Percentiles rank a stretch among this genome's conserved stretches.
Conservation (phyloP, 2,888 invertebrate genomes). For the Gryllus longicercus region DNA sequence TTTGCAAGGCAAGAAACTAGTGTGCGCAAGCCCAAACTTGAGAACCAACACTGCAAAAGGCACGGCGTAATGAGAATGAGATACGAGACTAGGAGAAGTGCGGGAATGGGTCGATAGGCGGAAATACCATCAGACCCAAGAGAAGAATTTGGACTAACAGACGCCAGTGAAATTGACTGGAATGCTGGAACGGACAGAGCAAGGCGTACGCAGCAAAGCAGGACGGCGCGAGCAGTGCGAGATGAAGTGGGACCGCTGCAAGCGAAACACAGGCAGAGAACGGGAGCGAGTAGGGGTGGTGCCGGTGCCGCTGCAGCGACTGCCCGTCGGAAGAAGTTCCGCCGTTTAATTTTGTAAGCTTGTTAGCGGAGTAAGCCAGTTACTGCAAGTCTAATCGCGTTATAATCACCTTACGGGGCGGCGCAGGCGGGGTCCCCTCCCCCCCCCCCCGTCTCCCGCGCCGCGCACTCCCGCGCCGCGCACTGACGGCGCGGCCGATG, state of each 20-base stretch:
- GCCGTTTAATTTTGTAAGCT: constrained; percentile 17
- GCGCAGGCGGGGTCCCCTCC: background rate
- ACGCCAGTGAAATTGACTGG: no score
- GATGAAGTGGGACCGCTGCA: background rate
- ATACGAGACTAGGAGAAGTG: no score
- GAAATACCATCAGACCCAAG: no score
- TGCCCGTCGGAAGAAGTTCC: background rate
- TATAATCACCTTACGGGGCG: constrained; percentile 1
- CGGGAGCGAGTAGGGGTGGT: background rate
- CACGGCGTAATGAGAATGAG: no score
- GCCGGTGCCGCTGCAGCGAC: background rate
- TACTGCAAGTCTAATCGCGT: constrained; percentile 17
- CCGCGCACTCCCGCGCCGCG: background rate
- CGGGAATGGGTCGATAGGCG: no score
- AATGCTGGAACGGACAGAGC: no score
- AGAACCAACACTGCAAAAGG: no score
- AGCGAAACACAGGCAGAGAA: background rate
- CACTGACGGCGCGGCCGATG: background rate
- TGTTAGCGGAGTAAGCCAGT: constrained; percentile 17
- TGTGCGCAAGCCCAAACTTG: no score
- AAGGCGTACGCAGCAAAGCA: no score
- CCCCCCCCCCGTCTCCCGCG: background rate
- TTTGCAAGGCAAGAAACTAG: no score
- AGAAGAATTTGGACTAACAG: no score
- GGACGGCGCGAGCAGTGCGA: background rate